phyloP scores from a whole-genome alignment of 2,888 invertebrate species.

The Lepidonotus clava region DNA sequence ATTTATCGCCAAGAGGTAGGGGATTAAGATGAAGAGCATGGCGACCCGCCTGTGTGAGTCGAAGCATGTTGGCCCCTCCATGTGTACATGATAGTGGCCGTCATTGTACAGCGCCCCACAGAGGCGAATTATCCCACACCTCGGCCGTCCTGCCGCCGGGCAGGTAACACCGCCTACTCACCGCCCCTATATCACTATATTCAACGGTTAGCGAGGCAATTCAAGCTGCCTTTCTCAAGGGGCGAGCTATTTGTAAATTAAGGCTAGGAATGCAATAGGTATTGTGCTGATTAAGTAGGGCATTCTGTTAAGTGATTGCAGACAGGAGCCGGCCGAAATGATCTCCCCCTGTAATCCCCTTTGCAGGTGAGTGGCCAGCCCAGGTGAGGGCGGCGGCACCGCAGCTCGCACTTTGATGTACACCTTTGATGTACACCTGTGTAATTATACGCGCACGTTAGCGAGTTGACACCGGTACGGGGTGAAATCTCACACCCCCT shows the following conservation, averaged over 20 bases:
- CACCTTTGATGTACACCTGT: conserved; percentile 23
- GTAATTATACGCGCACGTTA: conserved; percentile 12
- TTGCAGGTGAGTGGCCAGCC: background rate
- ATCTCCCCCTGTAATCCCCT: background rate
- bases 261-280: background rate
- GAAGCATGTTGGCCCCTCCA: too few relatives aligned
- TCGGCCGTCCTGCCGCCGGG: too few relatives aligned
- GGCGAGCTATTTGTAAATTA: background rate
- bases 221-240: background rate
- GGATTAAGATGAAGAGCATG: too few relatives aligned
- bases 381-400: background rate
- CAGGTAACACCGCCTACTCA: too few relatives aligned
- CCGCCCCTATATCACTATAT: too few relatives aligned
- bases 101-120: too few relatives aligned
- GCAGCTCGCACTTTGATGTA: background rate
- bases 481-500: background rate
- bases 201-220: too few relatives aligned
- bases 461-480: background rate
- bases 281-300: background rate
- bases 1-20: too few relatives aligned
- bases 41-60: too few relatives aligned
- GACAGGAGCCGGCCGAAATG: background rate
- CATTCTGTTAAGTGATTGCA: background rate
- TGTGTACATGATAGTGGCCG: too few relatives aligned
- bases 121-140: too few relatives aligned